Evolutionary conservation across 2,797 vertebrate genomes (phyloP), one percentile per base, ranked within the genome.

Genomic region (Eulemur mongoz): DNA sequence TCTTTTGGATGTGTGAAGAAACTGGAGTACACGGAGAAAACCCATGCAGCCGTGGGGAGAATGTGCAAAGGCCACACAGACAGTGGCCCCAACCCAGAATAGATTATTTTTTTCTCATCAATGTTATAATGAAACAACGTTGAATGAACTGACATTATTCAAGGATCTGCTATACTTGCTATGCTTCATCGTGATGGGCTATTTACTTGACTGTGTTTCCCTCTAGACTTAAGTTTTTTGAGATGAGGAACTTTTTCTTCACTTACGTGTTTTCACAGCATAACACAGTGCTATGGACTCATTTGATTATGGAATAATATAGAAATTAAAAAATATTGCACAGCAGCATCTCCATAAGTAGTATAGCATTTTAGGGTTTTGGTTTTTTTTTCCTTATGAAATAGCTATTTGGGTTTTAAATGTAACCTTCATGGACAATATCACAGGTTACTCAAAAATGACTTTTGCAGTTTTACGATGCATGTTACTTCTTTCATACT

Each of bases 381-480:
- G 38, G 38, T 4, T 76, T 38, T 79, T 18, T 61, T 69, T 92
- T 82, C 72, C 54, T 67, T 67, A 25, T 65, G 32, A 83, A 50
- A 38, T 85, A 63, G 40, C 63, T 54, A 2, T 63, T 83, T 84
- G 40, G 40, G 25, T 89, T 95, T 93, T 93, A 90, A 93, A 82
- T 43, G 35, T 78, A 95, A 65, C 54, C 18, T 38, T 90, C 20
- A n/a, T 57, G 43, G 57, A 69, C 72, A 78, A 0, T 52, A 12
- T 73, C 30, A 67, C 6, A 95, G n/a, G 78, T 79, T 80, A 63
- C n/a, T 63, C 40, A 80, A 54, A 89, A 92, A 45, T 43, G 52
- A 30, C 57, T 40, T 81, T 43, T 43, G 35, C 35, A 54, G 38
- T 61, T 93, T 83, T 63, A 45, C 69, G 78, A 35, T 54, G 35